These are phyloP conservation scores for Pollenia labialis DNA, from an alignment of 2,888 invertebrate genomes.

Conservation along the genomic window DNA sequence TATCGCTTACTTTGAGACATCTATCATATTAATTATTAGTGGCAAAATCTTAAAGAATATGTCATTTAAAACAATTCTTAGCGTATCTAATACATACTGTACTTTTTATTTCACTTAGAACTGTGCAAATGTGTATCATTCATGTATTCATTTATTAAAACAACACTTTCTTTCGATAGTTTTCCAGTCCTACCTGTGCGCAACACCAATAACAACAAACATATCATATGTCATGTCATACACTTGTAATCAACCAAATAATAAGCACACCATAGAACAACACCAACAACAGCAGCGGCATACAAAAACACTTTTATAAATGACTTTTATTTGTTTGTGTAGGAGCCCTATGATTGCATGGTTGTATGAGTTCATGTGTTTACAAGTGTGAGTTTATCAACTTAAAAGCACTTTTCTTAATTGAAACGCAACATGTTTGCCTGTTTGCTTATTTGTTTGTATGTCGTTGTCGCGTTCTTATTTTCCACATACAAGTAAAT, in stretches of 20 bases:
- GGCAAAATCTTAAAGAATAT: not conserved
- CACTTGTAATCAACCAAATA: constrained; percentile 50
- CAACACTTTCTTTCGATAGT: constrained; percentile 58
- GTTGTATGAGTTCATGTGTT: constrained; percentile 37
- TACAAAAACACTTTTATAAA: constrained; percentile 58
- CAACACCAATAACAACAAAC: constrained; percentile 29
- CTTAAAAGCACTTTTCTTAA: constrained; percentile 73
- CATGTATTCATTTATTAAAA: constrained; percentile 40
- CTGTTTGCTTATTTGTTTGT: not conserved
- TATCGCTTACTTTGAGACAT: not conserved
- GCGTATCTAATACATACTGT: not conserved
- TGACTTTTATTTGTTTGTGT: constrained; percentile 44
- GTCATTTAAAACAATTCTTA: not conserved
- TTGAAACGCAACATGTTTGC: constrained; percentile 69
- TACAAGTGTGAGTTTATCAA: constrained; percentile 51
- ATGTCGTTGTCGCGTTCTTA: constrained; percentile 39
- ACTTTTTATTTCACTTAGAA: not conserved
- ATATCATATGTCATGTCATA: constrained; percentile 54
- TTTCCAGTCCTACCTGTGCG: constrained; percentile 36
- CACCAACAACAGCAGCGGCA: constrained; percentile 3
- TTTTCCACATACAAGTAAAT: constrained; percentile 32
- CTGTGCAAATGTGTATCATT: not conserved
- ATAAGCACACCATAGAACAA: constrained; percentile 51
- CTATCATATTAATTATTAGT: not conserved
- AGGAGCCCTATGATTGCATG: not conserved